Evolutionary conservation across 2,113 vertebrate species (phyloP).

Genomic region (Lethenteron reissneri): DNA sequence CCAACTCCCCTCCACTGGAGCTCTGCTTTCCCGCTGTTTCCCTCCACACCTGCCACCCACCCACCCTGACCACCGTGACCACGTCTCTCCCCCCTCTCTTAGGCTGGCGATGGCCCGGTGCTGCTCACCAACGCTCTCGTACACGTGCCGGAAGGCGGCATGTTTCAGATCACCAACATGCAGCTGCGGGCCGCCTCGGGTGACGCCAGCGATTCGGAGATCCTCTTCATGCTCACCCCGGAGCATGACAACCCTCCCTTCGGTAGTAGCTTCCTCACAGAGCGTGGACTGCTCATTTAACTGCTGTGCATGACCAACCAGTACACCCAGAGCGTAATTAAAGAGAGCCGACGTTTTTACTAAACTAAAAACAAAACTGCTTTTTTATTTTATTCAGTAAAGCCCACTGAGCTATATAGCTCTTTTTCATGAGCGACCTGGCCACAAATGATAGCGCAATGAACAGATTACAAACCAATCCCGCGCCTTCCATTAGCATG

Average conservation of each 20-base stretch:
- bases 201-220: slow-evolving; percentile 27
- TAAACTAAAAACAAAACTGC: background rate
- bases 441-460: background rate
- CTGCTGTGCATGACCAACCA: too few relatives aligned
- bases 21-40: too few relatives aligned
- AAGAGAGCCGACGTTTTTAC: background rate
- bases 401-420: background rate
- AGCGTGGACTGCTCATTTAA: background rate
- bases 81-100: too few relatives aligned
- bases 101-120: background rate
- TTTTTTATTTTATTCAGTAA: background rate
- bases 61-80: too few relatives aligned
- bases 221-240: slow-evolving; percentile 40
- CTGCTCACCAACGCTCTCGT: slow-evolving; percentile 33
- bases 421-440: background rate
- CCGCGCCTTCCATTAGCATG: too few relatives aligned
- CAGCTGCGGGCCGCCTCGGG: slow-evolving; percentile 32
- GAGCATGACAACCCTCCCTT: slow-evolving; percentile 28
- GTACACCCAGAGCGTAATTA: background rate
- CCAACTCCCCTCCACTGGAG: too few relatives aligned
- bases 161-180: slow-evolving; percentile 53
- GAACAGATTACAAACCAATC: too few relatives aligned
- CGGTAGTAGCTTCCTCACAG: slow-evolving; percentile 28
- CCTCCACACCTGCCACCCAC: too few relatives aligned
- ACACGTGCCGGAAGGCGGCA: slow-evolving; percentile 77